phyloP scores from a whole-genome alignment of 2,113 vertebrate genomes.

The Sprattus sprattus region DNA sequence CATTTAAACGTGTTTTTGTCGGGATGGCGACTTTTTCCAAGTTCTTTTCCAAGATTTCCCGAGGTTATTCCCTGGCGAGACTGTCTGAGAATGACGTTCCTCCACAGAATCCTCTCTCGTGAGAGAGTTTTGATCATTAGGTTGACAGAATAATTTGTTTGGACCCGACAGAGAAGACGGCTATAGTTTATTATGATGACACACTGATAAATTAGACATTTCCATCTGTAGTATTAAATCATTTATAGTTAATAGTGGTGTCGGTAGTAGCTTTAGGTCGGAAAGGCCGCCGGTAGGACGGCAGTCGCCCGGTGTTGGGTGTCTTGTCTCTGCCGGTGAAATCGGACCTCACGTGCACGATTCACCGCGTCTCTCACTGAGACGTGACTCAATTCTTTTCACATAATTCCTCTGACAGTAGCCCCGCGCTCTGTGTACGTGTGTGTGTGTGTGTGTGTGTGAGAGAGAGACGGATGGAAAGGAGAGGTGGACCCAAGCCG shows the following conservation, averaged over 20 bases:
- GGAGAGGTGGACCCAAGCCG: background rate
- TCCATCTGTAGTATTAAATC: conserved; percentile 10
- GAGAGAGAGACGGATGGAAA: background rate
- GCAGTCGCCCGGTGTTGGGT: conserved; percentile 23
- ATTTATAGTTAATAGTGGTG: background rate
- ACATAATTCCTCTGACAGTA: background rate
- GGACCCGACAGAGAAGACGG: background rate
- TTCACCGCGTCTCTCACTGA: conserved; percentile 25
- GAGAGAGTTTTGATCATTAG: conserved; percentile 1
- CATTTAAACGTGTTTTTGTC: background rate
- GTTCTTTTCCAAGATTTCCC: background rate
- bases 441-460: background rate
- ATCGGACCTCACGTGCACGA: conserved; percentile 23
- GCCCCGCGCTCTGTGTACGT: background rate
- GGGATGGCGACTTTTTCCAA: background rate
- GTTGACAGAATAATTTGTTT: conserved; percentile 14
- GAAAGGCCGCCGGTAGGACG: background rate
- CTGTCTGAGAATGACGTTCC: background rate
- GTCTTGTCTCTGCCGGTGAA: conserved; percentile 30
- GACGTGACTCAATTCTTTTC: background rate
- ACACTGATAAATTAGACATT: background rate
- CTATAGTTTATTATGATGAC: background rate
- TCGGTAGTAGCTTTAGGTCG: conserved; percentile 23
- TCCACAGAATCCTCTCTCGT: background rate
- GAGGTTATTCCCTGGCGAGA: background rate